These are phyloP conservation scores for Protobothrops mucrosquamatus DNA, from an alignment of 2,113 vertebrate species.

Conservation along the genomic window DNA sequence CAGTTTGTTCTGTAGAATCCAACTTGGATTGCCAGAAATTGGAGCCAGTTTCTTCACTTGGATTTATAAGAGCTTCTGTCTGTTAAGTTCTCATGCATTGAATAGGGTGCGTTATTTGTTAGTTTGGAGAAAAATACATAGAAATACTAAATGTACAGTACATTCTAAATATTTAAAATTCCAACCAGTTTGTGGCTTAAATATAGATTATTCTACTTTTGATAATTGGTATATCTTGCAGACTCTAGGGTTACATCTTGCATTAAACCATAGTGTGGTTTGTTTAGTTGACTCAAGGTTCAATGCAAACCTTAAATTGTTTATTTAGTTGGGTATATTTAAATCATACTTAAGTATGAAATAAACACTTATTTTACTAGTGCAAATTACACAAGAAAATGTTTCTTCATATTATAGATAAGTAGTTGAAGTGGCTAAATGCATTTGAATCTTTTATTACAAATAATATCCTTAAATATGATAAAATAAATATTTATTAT, in stretches of 20 bases:
- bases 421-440: neutral
- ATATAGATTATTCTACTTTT: neutral
- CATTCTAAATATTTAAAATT: neutral
- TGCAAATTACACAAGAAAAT: neutral
- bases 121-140: no score
- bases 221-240: neutral
- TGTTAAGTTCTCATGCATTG: neutral
- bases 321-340: neutral
- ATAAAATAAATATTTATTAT: neutral
- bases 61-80: neutral
- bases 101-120: neutral
- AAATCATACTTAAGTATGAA: neutral
- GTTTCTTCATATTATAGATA: neutral
- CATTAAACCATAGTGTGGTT: neutral
- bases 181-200: neutral
- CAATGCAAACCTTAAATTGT: neutral
- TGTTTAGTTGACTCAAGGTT: neutral
- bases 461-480: neutral
- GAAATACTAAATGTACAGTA: neutral
- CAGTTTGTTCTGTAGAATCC: neutral
- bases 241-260: neutral
- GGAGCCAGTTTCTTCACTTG: neutral
- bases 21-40: neutral
- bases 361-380: neutral
- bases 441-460: neutral